Evolutionary conservation across 2,113 vertebrate genomes (phyloP), one percentile per base, ranked within the genome.

Genomic region (Pteruthius melanotis): DNA sequence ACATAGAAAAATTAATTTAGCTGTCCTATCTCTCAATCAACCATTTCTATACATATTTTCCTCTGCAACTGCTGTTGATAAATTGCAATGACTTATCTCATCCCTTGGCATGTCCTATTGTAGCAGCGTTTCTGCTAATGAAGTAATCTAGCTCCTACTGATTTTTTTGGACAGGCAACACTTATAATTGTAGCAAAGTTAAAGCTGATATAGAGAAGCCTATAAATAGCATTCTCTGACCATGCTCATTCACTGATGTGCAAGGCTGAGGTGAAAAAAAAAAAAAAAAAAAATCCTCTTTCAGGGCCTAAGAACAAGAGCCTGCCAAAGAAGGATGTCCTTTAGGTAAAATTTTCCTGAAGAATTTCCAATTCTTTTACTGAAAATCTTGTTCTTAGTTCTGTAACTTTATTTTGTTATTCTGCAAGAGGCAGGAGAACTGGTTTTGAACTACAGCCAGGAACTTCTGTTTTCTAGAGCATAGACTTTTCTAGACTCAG

Each of bases 371-470:
- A 17, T 31, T 75, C 35, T 63, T 79, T 23, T 28, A 66, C 15
- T 80, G 40, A 74, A 45, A 83, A 85, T 77, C 33, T 37, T 39
- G 3, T 33, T 78, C 87, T 93, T 78, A 89, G 72, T 93, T 95
- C 65, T 64, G 26, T 28, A 97, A 97, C 94, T 97, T 97, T 93
- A 66, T 68, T 92, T 76, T 87, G 88, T 94, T 95, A 57, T 90
- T 91, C 47, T 39, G 21, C 81, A 75, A 78, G 44, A 85, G n/a
- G 50, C 72, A 65, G 52, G 26, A 82, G 33, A 89, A n/a, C 47
- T 68, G 50, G 68, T 82, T 83, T 70, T 33, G 28, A 95, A 88
- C 59, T 10, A 42, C n/a, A 56, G 50, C 23, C 37, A 39, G 47
- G 68, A 87, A 93, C 79, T 92, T 95, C 37, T 78, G 65, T 56